A percentile compares a stretch with the other conserved stretches of the same genome.
Evolutionary conservation across 2,888 invertebrate species (phyloP).

Genomic region (Scotopteryx bipunctaria): DNA sequence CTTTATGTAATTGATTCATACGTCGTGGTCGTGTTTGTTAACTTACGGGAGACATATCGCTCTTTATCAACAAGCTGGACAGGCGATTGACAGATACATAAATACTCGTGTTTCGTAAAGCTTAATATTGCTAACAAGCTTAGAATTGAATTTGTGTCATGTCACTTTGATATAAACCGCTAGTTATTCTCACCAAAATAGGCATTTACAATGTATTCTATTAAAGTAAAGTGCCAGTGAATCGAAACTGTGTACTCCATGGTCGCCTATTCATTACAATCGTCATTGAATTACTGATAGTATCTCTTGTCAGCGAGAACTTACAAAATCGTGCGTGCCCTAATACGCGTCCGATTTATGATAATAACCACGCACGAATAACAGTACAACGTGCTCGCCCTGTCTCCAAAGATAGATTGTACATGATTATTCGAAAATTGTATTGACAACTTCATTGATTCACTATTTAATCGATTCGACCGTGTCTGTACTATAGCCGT

Average conservation of each 20-base stretch:
- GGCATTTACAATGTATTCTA: conserved; percentile 34
- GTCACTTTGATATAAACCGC: conserved; percentile 35
- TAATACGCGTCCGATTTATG: conserved; percentile 39
- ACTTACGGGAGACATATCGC: conserved; percentile 19
- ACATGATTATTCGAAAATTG: conserved; percentile 29
- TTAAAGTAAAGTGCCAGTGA: conserved; percentile 33
- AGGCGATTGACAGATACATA: conserved; percentile 31
- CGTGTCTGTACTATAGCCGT: conserved; percentile 29
- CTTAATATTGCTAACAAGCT: conserved; percentile 37
- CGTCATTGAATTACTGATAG: conserved; percentile 51
- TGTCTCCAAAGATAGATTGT: conserved; percentile 33
- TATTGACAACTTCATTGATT: conserved; percentile 40
- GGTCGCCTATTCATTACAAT: conserved; percentile 56
- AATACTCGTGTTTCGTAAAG: conserved; percentile 33
- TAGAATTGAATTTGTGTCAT: conserved; percentile 38
- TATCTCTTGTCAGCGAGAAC: conserved; percentile 48
- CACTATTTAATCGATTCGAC: conserved; percentile 35
- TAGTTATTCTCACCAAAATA: conserved; percentile 34
- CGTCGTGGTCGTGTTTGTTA: conserved; percentile 15
- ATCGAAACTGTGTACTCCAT: conserved; percentile 50
- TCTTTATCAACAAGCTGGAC: conserved; percentile 24
- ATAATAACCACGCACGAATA: conserved; percentile 39
- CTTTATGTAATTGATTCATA: conserved; percentile 19
- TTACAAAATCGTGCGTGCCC: conserved; percentile 45
- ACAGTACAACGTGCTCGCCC: conserved; percentile 33